A percentile compares a stretch with the other conserved stretches of the same genome.
These are phyloP conservation scores for Drosophila dunni DNA, from an alignment of 1,140 invertebrate species.

Conservation along the genomic window DNA sequence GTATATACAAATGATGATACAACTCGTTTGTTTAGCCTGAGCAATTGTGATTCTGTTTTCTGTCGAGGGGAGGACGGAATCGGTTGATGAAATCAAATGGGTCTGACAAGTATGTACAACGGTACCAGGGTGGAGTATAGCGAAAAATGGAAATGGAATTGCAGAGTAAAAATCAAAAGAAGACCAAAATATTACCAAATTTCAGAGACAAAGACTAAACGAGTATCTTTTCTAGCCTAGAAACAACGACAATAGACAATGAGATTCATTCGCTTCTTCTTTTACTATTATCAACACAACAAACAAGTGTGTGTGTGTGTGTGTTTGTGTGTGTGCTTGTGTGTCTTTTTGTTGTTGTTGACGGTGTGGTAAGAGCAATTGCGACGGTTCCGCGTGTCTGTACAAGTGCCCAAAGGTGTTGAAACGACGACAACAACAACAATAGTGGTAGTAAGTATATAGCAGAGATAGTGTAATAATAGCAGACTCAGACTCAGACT, in stretches of 20 bases:
- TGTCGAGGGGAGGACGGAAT: not conserved
- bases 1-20: conserved; percentile 23
- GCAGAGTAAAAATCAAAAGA: conserved; percentile 10
- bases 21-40: not conserved
- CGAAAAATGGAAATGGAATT: conserved; percentile 39
- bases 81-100: conserved; percentile 14
- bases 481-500: no score
- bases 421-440: conserved; percentile 62
- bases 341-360: conserved; percentile 43
- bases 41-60: conserved; percentile 10
- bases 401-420: conserved; percentile 69
- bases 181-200: conserved; percentile 59
- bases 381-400: conserved; percentile 27
- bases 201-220: conserved; percentile 54
- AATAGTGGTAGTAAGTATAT: conserved; percentile 26
- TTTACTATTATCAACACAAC: conserved; percentile 53
- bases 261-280: conserved; percentile 30
- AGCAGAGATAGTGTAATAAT: conserved; percentile 15
- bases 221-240: conserved; percentile 17
- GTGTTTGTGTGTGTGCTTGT: conserved; percentile 30
- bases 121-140: not conserved
- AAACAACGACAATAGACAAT: conserved; percentile 64
- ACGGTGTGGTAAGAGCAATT: conserved; percentile 65
- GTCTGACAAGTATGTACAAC: conserved; percentile 1
- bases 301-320: conserved; percentile 8